Evolutionary conservation across 2,113 vertebrate genomes (phyloP), one percentile per base, ranked within the genome.

Genomic region (Dicrurus megarhynchus): DNA sequence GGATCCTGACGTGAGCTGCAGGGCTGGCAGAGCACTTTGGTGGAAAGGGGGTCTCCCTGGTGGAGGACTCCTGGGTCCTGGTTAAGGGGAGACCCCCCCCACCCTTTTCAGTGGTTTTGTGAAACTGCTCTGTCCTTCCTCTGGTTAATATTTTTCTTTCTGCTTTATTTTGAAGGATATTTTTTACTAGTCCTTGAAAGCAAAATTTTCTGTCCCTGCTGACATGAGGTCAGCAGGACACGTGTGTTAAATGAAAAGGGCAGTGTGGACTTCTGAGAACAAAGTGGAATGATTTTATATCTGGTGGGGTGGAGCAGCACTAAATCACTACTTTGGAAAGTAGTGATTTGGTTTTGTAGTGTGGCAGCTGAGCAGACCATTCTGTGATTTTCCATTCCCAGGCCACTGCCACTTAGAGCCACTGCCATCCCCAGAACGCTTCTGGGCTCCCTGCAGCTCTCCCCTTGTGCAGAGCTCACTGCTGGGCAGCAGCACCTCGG

Each of bases 401-500:
- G 63, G 42, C 13, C 33, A 20, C 35, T 23, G 55, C 20, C 65
- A 14, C 52, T 22, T 1, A 28, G 55, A 75, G 74, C 18, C 4
- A 1, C 41, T 57, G 50, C n/a, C 10, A 8, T 8, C 20, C 27
- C 32, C 68, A 55, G 67, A 4, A 26, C 6, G 9, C 5, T 3
- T 0, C 1, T 8, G 35, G 35, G 53, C 30, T 80, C 26, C 50
- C 60, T 61, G 37, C 56, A 71, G 53, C 46, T 56, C 50, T 47
- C 12, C 6, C 52, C 53, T 13, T 6, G 30, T 4, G 6, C 74
- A 49, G 52, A 32, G 50, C 41, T 78, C 63, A 3, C 7, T 7
- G 16, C 60, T 47, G 59, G 41, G 77, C 53, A 46, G 42, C 35
- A 1, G 2, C 4, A 0, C 15, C 7, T 26, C 2, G 0, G 78